Evolutionary conservation across 2,113 vertebrate genomes (phyloP).

Genomic region (Trinectes maculatus): DNA sequence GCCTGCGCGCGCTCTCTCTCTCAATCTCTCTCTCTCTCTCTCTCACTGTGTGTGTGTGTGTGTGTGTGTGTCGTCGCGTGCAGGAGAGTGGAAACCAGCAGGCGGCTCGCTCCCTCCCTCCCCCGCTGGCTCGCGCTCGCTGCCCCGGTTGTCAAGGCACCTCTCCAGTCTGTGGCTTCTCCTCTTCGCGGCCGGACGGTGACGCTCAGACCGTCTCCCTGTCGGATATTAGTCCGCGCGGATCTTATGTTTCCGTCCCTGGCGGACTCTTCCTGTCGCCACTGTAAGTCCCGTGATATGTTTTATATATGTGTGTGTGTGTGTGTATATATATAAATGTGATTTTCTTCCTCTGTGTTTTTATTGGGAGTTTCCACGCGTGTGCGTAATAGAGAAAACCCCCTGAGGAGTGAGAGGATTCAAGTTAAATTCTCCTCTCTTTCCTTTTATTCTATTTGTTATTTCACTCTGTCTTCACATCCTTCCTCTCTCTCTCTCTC

Average conservation of each 20-base stretch:
- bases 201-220: constrained; percentile 13
- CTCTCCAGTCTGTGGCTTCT: constrained; percentile 28
- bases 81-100: constrained; percentile 70
- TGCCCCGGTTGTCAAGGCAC: constrained; percentile 38
- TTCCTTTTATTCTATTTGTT: no score
- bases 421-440: no score
- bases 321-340: no score
- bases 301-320: no score
- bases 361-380: no score
- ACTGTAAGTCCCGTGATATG: constrained; percentile 49
- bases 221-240: constrained; percentile 29
- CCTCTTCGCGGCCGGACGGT: constrained; percentile 35
- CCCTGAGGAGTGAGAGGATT: no score
- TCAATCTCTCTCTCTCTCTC: constrained; percentile 6
- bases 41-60: no score
- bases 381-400: no score
- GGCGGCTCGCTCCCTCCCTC: constrained; percentile 59
- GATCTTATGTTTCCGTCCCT: constrained; percentile 19
- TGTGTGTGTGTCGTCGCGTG: no score
- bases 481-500: no score
- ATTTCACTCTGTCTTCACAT: no score
- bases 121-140: constrained; percentile 28
- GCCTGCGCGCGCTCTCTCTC: constrained; percentile 68
- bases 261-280: background rate
- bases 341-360: no score